phyloP scores from a whole-genome alignment of 2,888 invertebrate species.

The Chrysotoxum bicinctum region DNA sequence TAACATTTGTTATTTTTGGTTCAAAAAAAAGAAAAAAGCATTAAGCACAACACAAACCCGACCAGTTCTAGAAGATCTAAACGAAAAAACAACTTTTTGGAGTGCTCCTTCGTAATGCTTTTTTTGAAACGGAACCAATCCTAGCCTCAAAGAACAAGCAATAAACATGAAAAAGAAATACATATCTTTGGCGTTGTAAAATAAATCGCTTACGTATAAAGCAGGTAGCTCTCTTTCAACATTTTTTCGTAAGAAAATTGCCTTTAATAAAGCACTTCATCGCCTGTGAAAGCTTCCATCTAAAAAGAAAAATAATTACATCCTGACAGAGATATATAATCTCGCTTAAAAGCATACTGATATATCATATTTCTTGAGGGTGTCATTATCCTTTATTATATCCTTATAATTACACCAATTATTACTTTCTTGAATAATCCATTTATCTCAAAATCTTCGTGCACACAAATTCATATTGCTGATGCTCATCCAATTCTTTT shows the following conservation, averaged over 20 bases:
- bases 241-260: background rate
- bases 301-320: background rate
- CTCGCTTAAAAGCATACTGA: background rate
- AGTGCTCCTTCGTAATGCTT: too few relatives aligned
- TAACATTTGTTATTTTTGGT: too few relatives aligned
- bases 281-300: background rate
- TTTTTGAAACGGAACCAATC: too few relatives aligned
- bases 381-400: conserved; percentile 7
- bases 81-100: too few relatives aligned
- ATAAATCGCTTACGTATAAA: too few relatives aligned
- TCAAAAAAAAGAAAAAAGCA: too few relatives aligned
- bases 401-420: conserved; percentile 15
- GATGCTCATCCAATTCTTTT: background rate
- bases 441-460: background rate
- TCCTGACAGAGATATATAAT: background rate
- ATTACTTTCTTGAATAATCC: background rate
- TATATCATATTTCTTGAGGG: background rate
- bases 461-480: background rate
- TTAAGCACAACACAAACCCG: too few relatives aligned
- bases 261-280: background rate
- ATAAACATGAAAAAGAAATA: too few relatives aligned
- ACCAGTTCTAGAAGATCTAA: too few relatives aligned
- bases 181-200: too few relatives aligned
- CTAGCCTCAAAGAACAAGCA: too few relatives aligned
- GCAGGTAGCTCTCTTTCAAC: background rate